A percentile compares a stretch with the other conserved stretches of the same genome.
phyloP scores from a whole-genome alignment of 2,797 vertebrate species.

The Euphonia xanthogaster region DNA sequence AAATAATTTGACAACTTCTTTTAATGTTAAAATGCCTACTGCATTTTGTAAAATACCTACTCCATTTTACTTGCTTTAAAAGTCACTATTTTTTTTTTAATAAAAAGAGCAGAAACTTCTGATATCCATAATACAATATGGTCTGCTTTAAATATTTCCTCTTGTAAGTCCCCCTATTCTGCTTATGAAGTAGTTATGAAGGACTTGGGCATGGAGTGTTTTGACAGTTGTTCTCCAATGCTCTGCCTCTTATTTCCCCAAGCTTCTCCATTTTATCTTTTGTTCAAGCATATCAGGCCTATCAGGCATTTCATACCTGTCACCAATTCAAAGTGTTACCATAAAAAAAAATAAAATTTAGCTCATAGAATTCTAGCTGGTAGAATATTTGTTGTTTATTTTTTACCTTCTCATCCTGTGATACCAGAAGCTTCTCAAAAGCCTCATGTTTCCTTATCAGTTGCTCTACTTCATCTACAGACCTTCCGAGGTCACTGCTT shows the following conservation, averaged over 20 bases:
- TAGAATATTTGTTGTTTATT: background rate
- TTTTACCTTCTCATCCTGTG: slow-evolving; percentile 89
- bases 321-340: background rate
- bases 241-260: background rate
- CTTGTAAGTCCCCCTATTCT: background rate
- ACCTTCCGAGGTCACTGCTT: slow-evolving; percentile 79
- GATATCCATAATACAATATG: background rate
- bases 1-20: background rate
- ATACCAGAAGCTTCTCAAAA: slow-evolving; percentile 87
- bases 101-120: background rate
- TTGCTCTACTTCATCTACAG: slow-evolving; percentile 83
- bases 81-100: background rate
- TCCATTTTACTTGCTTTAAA: background rate
- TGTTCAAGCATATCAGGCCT: background rate
- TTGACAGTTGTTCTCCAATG: background rate
- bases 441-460: slow-evolving; percentile 85
- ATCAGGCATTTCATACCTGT: background rate
- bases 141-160: background rate
- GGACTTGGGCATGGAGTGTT: background rate
- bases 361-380: background rate
- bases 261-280: background rate
- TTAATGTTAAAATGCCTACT: background rate
- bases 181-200: background rate
- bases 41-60: background rate
- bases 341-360: background rate